Evolutionary conservation across 2,797 vertebrate species (phyloP), one percentile per base, ranked within the genome.

Genomic region (Cynopterus sphinx): DNA sequence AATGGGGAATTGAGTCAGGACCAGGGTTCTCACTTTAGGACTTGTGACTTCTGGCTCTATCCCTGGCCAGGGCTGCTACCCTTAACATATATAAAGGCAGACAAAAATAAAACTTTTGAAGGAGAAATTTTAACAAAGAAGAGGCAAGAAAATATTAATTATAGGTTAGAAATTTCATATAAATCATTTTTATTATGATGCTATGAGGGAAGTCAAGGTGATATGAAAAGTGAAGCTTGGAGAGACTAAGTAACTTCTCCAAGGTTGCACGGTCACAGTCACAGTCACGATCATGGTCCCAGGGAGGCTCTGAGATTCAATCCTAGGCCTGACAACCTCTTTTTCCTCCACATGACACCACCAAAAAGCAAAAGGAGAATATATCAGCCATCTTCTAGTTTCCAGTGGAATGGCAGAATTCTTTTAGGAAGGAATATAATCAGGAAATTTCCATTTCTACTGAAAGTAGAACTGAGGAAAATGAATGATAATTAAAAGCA

Each of bases 391-490:
- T 53, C 90, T 92, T 70, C 68, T 63, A 31, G 75, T 65, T 95
- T 39, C 59, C 57, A 49, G 43, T 10, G 16, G n/a, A 94, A 2
- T 28, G 15, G 55, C 17, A 79, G 68, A 61, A 65, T 89, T 88
- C 85, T 89, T 92, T 77, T 26, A 87, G 73, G 28, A 97, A 89
- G n/a, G 36, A 83, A 55, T 75, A 55, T 63, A 83, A 79, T 95
- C 68, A 88, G 87, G 83, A 92, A 95, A 57, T 87, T 84, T 96
- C 65, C 83, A 91, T 81, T 71, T 77, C 65, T 77, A 87, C 16
- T 59, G 81, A 90, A 94, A 86, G 74, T 26, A 79, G 63, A 92
- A 86, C 73, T 75, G 53, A 93, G 96, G 68, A 89, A 96, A 94
- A 94, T 43, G 68, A 93, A 84, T 79, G 61, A 84, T 61, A 81